phyloP scores from a whole-genome alignment of 2,888 invertebrate species.

The Panzeria rudis region DNA sequence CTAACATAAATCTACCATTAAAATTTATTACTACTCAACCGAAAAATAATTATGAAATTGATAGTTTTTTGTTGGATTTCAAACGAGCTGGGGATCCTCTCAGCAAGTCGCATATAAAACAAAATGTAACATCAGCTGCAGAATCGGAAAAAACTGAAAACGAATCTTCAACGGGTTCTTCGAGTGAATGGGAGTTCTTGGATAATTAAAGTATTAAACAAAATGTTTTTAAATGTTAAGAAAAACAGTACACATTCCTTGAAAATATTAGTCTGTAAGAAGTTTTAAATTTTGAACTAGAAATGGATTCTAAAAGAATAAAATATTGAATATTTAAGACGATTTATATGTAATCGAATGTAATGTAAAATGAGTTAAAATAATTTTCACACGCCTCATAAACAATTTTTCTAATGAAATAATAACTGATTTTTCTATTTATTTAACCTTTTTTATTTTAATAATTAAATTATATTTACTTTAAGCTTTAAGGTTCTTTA shows the following conservation, averaged over 20 bases:
- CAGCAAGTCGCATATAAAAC: slow-evolving; percentile 6
- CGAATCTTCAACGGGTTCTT: slow-evolving; percentile 75
- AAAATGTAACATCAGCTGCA: slow-evolving; percentile 59
- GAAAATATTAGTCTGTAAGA: slow-evolving; percentile 20
- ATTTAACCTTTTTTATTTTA: too few species aligned
- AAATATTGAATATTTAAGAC: neutral
- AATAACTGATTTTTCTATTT: too few species aligned
- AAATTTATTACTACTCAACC: slow-evolving; percentile 71
- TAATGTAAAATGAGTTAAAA: neutral
- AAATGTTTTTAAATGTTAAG: neutral
- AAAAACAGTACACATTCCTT: slow-evolving; percentile 48
- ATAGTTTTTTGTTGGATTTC: slow-evolving; percentile 79
- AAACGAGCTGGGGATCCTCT: slow-evolving; percentile 76
- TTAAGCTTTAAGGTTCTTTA: too few species aligned
- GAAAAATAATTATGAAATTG: slow-evolving; percentile 73
- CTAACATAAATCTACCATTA: slow-evolving; percentile 12
- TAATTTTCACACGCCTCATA: too few species aligned
- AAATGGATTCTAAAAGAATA: neutral
- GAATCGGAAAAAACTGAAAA: slow-evolving; percentile 74
- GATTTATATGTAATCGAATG: neutral
- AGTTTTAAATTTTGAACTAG: slow-evolving; percentile 31
- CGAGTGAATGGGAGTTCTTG: slow-evolving; percentile 83
- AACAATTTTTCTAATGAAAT: too few species aligned
- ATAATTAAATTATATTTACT: too few species aligned
- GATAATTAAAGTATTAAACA: slow-evolving; percentile 74